A percentile compares a stretch with the other conserved stretches of the same genome.
phyloP scores from a whole-genome alignment of 1,140 invertebrate species.

The Stegodyphus dumicola region DNA sequence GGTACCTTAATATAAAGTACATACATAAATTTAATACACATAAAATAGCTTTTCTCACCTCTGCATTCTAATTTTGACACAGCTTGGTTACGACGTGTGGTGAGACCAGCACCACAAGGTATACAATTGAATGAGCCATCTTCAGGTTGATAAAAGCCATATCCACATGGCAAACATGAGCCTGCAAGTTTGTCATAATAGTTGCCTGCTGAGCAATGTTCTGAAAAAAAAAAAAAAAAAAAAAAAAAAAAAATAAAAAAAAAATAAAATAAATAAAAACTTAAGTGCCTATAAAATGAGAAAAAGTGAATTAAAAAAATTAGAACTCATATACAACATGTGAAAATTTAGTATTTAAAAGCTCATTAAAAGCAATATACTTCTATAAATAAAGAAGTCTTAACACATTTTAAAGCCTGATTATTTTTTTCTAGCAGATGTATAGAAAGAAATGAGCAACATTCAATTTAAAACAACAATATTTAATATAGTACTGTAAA shows the following conservation, averaged over 20 bases:
- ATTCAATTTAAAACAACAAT: no score
- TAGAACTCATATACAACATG: neutral
- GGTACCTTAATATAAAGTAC: no score
- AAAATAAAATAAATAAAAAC: neutral
- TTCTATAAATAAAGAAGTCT: no score
- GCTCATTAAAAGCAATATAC: no score
- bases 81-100: slow-evolving; percentile 90
- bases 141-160: slow-evolving; percentile 91
- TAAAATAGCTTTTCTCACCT: slow-evolving; percentile 62
- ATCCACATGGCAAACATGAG: slow-evolving; percentile 88
- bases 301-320: neutral
- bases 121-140: slow-evolving; percentile 91
- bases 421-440: no score
- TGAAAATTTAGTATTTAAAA: no score
- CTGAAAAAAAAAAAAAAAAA: slow-evolving; percentile 68
- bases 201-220: slow-evolving; percentile 89
- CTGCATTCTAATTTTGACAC: slow-evolving; percentile 76
- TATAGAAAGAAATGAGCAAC: no score
- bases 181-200: slow-evolving; percentile 88
- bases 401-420: no score
- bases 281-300: neutral
- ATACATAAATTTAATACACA: no score
- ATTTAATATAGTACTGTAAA: no score
- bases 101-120: slow-evolving; percentile 91
- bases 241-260: neutral